These are phyloP conservation scores for Melitaea athalia DNA, from an alignment of 2,888 invertebrate genomes.

Conservation along the genomic window DNA sequence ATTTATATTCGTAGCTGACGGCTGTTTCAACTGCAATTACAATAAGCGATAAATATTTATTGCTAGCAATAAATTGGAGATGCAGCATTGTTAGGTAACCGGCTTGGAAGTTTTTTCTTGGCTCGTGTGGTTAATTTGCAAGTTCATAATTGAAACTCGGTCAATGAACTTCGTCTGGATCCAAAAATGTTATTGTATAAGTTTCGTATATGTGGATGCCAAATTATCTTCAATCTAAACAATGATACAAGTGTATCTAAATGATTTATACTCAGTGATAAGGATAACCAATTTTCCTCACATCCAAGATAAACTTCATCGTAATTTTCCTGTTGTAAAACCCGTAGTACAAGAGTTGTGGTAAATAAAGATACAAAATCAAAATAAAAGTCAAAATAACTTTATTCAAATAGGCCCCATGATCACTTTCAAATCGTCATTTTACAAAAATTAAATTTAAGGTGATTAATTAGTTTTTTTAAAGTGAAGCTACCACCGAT, in stretches of 20 bases:
- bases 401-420: too few relatives aligned
- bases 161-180: not conserved
- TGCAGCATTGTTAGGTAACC: slow-evolving; percentile 9
- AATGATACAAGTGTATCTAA: not conserved
- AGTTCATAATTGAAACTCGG: not conserved
- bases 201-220: not conserved
- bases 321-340: not conserved
- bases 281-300: not conserved
- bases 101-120: not conserved
- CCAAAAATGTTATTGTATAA: slow-evolving; percentile 1
- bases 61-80: slow-evolving; percentile 9
- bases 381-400: too few relatives aligned
- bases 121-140: not conserved
- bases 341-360: not conserved
- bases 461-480: too few relatives aligned
- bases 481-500: too few relatives aligned
- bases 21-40: slow-evolving; percentile 10
- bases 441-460: too few relatives aligned
- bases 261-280: not conserved
- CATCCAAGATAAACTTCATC: slow-evolving; percentile 1
- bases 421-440: too few relatives aligned
- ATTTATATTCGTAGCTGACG: slow-evolving; percentile 4
- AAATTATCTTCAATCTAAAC: not conserved
- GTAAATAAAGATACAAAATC: too few relatives aligned
- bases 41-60: slow-evolving; percentile 24